Conservation (phyloP, 2,888 invertebrate species). For the Lottia scabra region DNA sequence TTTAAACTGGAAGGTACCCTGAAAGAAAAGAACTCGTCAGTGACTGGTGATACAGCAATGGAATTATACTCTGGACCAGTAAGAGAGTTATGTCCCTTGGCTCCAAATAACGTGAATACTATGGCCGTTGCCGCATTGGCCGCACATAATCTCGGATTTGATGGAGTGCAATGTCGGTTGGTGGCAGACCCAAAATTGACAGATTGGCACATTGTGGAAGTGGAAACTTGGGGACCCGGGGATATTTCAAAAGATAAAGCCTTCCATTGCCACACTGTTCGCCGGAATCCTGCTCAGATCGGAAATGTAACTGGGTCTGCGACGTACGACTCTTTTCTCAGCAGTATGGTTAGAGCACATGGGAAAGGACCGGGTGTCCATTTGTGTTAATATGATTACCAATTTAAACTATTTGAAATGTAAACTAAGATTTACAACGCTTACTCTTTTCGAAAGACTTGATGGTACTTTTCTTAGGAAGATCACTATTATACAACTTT, state of each 20-base stretch:
- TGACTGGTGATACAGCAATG: constrained; percentile 56
- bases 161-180: constrained; percentile 70
- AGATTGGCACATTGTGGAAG: constrained; percentile 73
- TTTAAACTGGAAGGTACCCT: constrained; percentile 71
- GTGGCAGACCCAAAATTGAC: constrained; percentile 72
- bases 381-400: constrained; percentile 42
- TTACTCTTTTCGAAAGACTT: no score
- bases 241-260: constrained; percentile 50
- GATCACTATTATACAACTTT: no score
- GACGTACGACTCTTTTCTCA: constrained; percentile 72
- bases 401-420: no score
- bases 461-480: no score
- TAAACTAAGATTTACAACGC: no score
- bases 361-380: constrained; percentile 59
- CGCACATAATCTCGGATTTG: constrained; percentile 72
- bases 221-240: constrained; percentile 69
- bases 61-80: constrained; percentile 72
- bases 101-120: constrained; percentile 75
- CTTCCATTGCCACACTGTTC: constrained; percentile 67
- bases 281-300: constrained; percentile 72
- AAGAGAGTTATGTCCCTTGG: constrained; percentile 71
- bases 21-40: constrained; percentile 66
- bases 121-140: constrained; percentile 74
- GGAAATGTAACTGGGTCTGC: constrained; percentile 73
- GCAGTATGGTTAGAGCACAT: constrained; percentile 68